phyloP scores from a whole-genome alignment of 2,113 vertebrate genomes.

The Apodemus speciosus region DNA sequence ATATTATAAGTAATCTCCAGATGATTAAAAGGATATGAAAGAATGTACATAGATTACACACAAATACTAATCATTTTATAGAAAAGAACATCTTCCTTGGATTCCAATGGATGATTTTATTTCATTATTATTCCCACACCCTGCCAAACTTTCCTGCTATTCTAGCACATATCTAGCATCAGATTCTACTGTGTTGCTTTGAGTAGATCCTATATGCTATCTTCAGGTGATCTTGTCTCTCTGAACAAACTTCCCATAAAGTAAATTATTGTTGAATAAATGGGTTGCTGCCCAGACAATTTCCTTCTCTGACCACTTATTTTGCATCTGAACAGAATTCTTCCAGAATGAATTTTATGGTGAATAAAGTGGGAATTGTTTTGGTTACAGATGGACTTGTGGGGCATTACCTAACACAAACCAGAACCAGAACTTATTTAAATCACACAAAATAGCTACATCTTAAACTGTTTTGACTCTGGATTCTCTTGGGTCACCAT shows the following conservation, averaged over 20 bases:
- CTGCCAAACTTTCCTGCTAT: background rate
- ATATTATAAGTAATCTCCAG: background rate
- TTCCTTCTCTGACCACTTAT: background rate
- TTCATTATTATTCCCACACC: background rate
- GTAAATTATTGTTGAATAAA: conserved; percentile 47
- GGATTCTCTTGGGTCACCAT: conserved; percentile 21
- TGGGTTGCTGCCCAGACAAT: background rate
- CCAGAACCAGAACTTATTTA: background rate
- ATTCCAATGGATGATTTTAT: background rate
- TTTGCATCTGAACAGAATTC: conserved; percentile 44
- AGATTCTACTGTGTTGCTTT: background rate
- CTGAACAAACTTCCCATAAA: background rate
- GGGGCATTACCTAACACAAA: background rate
- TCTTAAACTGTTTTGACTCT: background rate
- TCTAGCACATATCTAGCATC: background rate
- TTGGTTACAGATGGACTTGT: background rate
- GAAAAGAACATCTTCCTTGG: background rate
- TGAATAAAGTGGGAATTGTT: conserved; percentile 18
- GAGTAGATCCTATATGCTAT: background rate
- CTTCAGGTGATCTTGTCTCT: background rate
- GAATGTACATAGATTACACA: background rate
- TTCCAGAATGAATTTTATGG: conserved; percentile 46
- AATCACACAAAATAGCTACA: background rate
- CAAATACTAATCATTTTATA: background rate
- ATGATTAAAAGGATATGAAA: background rate